A percentile compares a stretch with the other conserved stretches of the same genome.
These are phyloP conservation scores for Phaetusa simplex DNA, from an alignment of 2,113 vertebrate genomes.

Conservation along the genomic window DNA sequence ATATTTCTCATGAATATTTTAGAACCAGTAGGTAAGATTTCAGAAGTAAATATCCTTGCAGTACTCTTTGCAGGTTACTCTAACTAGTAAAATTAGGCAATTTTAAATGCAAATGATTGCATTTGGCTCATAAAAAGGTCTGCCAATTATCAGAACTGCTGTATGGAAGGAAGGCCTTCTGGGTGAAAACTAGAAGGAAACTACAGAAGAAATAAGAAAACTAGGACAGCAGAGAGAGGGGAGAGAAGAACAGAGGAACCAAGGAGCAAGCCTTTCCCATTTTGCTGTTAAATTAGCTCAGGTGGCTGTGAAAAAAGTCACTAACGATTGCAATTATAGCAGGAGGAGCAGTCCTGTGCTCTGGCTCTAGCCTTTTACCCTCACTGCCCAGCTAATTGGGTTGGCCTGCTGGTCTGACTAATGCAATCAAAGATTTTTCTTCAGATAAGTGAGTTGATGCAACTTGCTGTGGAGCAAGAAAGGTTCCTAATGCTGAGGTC, in stretches of 20 bases:
- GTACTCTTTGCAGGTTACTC: not conserved
- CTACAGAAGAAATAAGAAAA: not conserved
- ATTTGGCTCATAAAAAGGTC: not conserved
- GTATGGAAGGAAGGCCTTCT: not conserved
- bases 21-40: not conserved
- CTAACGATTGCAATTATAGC: not conserved
- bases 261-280: not conserved
- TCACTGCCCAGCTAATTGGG: not conserved
- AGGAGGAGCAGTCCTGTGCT: not conserved
- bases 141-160: not conserved
- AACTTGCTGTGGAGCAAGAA: not conserved
- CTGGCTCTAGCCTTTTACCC: not conserved
- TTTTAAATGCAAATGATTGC: not conserved
- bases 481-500: not conserved
- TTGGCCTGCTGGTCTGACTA: not conserved
- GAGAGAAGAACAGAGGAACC: not conserved
- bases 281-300: not conserved
- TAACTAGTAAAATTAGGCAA: not conserved
- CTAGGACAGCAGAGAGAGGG: not conserved
- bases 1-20: not conserved
- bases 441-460: not conserved
- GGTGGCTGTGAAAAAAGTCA: not conserved
- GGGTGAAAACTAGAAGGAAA: not conserved
- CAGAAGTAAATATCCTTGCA: not conserved
- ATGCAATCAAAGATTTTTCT: not conserved